phyloP scores from a whole-genome alignment of 2,888 invertebrate genomes.

The Phrixothrix hirtus region DNA sequence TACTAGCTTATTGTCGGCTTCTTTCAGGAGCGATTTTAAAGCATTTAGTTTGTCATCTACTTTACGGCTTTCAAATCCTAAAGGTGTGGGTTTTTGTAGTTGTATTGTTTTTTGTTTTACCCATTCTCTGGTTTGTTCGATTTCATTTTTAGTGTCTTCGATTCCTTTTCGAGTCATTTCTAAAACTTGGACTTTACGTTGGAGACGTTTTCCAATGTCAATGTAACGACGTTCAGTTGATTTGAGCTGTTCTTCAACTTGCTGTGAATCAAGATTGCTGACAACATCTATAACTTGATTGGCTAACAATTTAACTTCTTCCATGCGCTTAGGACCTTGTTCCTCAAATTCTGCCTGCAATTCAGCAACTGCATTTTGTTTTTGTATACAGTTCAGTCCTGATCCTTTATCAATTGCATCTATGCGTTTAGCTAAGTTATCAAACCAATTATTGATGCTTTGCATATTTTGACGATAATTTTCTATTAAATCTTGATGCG shows the following conservation, averaged over 20 bases:
- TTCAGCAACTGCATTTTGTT: conserved; percentile 73
- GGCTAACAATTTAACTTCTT: conserved; percentile 71
- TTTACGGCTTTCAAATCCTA: conserved; percentile 77
- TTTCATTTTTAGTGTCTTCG: conserved; percentile 79
- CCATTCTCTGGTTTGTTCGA: conserved; percentile 79
- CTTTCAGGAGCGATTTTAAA: conserved; percentile 75
- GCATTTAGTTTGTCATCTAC: conserved; percentile 74
- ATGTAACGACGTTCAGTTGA: conserved; percentile 82
- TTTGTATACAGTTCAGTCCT: conserved; percentile 79
- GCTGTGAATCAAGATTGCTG: conserved; percentile 86
- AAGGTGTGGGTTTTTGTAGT: conserved; percentile 66
- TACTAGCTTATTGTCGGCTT: conserved; percentile 82
- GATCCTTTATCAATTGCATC: conserved; percentile 84
- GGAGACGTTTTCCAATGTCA: conserved; percentile 81
- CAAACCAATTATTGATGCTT: conserved; percentile 81
- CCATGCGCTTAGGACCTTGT: conserved; percentile 72
- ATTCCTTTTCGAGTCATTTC: conserved; percentile 84
- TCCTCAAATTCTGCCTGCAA: conserved; percentile 74
- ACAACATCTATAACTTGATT: conserved; percentile 76
- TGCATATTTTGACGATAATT: conserved; percentile 76
- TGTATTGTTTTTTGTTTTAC: conserved; percentile 72
- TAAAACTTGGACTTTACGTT: conserved; percentile 80
- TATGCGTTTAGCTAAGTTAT: conserved; percentile 76
- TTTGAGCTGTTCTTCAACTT: conserved; percentile 87
- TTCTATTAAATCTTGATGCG: conserved; percentile 75